Conservation (phyloP, 2,888 invertebrate species). For the Scaeva pyrastri region DNA sequence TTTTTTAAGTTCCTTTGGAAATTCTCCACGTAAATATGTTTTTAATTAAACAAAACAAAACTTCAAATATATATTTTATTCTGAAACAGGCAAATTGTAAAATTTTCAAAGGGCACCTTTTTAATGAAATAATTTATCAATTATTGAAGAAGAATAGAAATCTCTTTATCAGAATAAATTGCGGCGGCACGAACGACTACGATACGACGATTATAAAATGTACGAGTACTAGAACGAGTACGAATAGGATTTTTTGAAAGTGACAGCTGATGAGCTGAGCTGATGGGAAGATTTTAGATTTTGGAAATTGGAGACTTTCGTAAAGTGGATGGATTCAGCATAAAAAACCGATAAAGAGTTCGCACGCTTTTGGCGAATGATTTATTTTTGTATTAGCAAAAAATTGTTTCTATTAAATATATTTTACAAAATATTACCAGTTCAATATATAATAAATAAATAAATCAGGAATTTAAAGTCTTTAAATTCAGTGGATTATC, state of each 20-base stretch:
- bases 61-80: constrained; percentile 10
- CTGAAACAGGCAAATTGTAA: constrained; percentile 22
- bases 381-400: too few relatives aligned
- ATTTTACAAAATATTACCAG: too few relatives aligned
- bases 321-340: constrained; percentile 16
- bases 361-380: too few relatives aligned
- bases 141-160: constrained; percentile 13
- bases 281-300: neutral
- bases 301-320: constrained; percentile 6
- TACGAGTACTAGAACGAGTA: too few relatives aligned
- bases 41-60: neutral
- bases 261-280: constrained; percentile 19
- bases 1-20: neutral
- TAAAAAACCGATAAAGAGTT: neutral
- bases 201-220: constrained; percentile 26
- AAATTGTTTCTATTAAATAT: too few relatives aligned
- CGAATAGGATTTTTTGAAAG: constrained; percentile 11
- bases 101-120: constrained; percentile 6
- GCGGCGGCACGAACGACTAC: constrained; percentile 26
- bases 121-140: constrained; percentile 19
- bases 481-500: too few relatives aligned
- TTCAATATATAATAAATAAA: too few relatives aligned
- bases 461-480: too few relatives aligned
- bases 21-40: neutral
- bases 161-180: constrained; percentile 7